Conservation (phyloP, 92 coral and sea anemone species). For the Porites evermanni region DNA sequence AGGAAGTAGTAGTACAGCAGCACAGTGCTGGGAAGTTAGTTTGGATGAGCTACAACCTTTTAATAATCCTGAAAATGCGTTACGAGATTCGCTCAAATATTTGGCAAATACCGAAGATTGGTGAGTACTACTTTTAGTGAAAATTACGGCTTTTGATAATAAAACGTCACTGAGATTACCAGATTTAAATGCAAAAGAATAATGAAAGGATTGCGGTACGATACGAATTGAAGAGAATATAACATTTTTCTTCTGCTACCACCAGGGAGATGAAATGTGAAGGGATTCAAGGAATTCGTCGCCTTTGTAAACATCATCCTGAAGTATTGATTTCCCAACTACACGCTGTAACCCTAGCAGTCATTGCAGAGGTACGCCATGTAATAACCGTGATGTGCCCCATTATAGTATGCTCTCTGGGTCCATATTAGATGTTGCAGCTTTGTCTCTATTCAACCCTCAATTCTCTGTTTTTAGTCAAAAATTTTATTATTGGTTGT, state of each 20-base stretch:
- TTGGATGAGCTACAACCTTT: constrained; percentile 88
- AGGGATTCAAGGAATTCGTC: constrained; percentile 89
- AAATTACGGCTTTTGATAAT: neutral
- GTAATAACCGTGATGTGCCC: too few relatives aligned
- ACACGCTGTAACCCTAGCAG: constrained; percentile 82
- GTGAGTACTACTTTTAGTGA: constrained; percentile 50
- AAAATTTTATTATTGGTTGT: neutral
- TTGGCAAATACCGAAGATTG: constrained; percentile 88
- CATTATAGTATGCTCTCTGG: neutral
- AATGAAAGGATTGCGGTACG: neutral
- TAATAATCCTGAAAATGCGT: constrained; percentile 82
- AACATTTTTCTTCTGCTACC: neutral
- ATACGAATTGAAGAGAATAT: neutral
- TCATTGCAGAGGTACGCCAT: constrained; percentile 82
- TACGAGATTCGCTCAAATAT: constrained; percentile 78
- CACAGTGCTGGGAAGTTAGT: constrained; percentile 87
- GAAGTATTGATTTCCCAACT: constrained; percentile 75
- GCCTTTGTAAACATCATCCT: constrained; percentile 88
- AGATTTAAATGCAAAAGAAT: neutral
- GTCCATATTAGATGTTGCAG: neutral
- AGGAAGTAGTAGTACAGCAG: constrained; percentile 67
- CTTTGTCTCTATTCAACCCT: too few relatives aligned
- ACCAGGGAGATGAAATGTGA: constrained; percentile 91
- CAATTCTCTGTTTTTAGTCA: neutral
- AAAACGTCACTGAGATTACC: neutral